These are phyloP conservation scores for Lagopus muta DNA, from an alignment of 2,113 vertebrate species.

Conservation along the genomic window DNA sequence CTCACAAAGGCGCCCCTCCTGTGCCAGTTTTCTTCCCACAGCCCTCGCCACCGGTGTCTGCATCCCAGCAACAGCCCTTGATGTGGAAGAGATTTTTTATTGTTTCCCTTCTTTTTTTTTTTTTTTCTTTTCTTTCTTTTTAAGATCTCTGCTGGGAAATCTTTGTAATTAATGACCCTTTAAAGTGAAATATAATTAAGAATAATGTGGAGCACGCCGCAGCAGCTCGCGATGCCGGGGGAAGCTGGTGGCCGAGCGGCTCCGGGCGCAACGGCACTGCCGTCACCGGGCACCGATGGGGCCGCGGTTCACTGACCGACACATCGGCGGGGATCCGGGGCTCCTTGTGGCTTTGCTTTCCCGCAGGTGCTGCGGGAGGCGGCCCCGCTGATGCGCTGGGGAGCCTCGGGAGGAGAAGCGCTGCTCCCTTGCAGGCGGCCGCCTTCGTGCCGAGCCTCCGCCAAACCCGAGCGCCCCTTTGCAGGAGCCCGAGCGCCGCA, in stretches of 20 bases:
- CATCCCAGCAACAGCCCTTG: background rate
- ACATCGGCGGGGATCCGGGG: rapidly evolving
- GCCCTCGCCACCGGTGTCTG: background rate
- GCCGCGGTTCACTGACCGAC: background rate
- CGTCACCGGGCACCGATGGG: background rate
- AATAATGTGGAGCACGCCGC: background rate
- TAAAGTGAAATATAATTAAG: constrained; percentile 62
- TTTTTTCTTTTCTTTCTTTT: background rate
- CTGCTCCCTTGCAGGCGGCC: background rate
- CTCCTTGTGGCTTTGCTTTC: rapidly evolving
- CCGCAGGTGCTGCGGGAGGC: background rate
- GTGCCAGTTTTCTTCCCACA: background rate
- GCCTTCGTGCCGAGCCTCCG: background rate
- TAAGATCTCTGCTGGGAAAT: constrained; percentile 27
- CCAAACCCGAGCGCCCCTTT: constrained; percentile 15
- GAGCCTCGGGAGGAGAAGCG: background rate
- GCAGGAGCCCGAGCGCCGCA: constrained; percentile 9
- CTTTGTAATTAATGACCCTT: constrained; percentile 59
- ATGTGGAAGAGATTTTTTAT: background rate
- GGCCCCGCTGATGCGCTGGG: background rate
- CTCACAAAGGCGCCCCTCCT: background rate
- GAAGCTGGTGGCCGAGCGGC: background rate
- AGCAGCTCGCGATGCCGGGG: background rate
- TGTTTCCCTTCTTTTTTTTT: background rate
- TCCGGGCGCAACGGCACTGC: background rate